Evolutionary conservation across 64 coral and sea anemone genomes (phyloP).

Genomic region (Montipora foliosa): DNA sequence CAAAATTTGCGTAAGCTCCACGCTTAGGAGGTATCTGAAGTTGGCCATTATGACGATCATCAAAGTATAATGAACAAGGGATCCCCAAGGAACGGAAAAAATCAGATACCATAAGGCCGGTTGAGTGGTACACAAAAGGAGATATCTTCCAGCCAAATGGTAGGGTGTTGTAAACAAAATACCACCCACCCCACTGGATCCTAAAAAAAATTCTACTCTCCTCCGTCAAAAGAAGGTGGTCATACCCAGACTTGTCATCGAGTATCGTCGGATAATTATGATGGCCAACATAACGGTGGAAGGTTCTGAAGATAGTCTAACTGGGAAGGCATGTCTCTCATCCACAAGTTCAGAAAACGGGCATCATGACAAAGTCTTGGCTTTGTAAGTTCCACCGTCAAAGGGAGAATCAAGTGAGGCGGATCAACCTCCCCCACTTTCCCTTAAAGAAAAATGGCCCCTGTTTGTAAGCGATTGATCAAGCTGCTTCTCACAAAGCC

Average conservation of each 20-base stretch:
- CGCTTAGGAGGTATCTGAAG: conserved; percentile 36
- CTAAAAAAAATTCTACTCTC: background rate
- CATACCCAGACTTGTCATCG: background rate
- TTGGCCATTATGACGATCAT: conserved; percentile 69
- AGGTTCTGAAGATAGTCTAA: background rate
- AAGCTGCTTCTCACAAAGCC: background rate
- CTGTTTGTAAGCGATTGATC: background rate
- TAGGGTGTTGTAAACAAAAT: background rate
- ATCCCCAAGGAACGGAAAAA: background rate
- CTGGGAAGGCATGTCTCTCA: conserved; percentile 10
- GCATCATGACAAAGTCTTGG: conserved; percentile 32
- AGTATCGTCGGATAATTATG: background rate
- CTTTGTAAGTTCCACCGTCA: conserved; percentile 30
- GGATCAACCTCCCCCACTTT: conserved; percentile 3
- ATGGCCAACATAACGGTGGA: conserved; percentile 9
- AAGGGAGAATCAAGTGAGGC: conserved; percentile 9
- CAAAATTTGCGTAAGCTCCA: conserved; percentile 14
- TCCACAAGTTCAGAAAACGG: conserved; percentile 49
- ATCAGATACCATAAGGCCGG: too few species aligned
- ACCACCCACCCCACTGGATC: background rate
- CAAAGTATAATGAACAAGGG: conserved; percentile 63
- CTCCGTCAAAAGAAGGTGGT: background rate
- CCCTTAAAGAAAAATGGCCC: background rate
- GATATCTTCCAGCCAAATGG: conserved; percentile 14
- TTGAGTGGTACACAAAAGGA: conserved; percentile 28